Conservation (phyloP, 1,140 invertebrate genomes). For the Batillaria attramentaria region DNA sequence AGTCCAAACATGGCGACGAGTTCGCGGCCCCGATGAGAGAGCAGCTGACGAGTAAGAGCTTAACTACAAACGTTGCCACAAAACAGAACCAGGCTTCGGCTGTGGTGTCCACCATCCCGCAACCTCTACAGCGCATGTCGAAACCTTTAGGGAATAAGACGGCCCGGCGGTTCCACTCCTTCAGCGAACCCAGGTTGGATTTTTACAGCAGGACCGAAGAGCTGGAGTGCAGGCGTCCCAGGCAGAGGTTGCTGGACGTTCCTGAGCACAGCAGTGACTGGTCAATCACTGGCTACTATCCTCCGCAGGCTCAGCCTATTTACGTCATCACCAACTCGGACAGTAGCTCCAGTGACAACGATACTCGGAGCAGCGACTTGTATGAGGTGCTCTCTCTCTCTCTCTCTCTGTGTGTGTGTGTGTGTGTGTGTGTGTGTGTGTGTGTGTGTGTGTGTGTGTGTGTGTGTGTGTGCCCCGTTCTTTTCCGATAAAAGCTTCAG, state of each 20-base stretch:
- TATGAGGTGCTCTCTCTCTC: not conserved
- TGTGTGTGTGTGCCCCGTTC: conserved; percentile 1
- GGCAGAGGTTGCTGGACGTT: not conserved
- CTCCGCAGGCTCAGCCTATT: not conserved
- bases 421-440: not conserved
- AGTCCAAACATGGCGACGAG: not conserved
- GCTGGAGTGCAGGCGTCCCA: not conserved
- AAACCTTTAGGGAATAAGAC: not conserved
- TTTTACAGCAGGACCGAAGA: not conserved
- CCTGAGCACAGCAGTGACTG: conserved; percentile 10
- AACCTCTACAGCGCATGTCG: not conserved
- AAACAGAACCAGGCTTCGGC: not conserved
- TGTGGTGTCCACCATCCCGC: not conserved
- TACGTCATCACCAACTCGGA: too few species aligned
- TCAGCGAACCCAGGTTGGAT: conserved; percentile 11
- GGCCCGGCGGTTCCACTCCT: not conserved
- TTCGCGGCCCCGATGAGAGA: not conserved
- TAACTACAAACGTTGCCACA: not conserved
- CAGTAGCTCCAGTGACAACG: not conserved
- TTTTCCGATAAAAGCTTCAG: too few species aligned
- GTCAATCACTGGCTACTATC: not conserved
- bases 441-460: conserved; percentile 2
- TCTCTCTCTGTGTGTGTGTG: not conserved
- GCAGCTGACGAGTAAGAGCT: conserved; percentile 7
- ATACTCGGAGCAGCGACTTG: not conserved